Base-by-base conservation (phyloP, 2,888 invertebrate genomes). In the Parnassius apollo region DNA sequence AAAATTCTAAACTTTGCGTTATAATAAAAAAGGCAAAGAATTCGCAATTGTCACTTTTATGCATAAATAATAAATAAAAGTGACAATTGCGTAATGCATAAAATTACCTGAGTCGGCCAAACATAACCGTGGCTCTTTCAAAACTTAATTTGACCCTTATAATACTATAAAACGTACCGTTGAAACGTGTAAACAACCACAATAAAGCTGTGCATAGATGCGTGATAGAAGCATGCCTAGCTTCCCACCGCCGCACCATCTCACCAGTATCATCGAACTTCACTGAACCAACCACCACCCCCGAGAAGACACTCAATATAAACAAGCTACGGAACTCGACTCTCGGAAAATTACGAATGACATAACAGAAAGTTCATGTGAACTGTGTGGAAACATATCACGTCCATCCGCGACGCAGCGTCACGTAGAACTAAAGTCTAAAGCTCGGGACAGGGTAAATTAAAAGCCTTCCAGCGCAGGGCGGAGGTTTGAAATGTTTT, bases 401-500 rank as follows among this genome's bases (percentile, higher is more conserved):
- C 88, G 76, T 74, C 82, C 77, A 74, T 71, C 75, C 86, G 62
- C 76, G 57, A 49, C 76, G 77, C 77, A 72, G 77, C 73, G 74
- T 73, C 75, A 75, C 80, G 82, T 73, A 70, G 77, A 75, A 89
- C 90, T 90, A 83, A 82, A 74, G 18, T 18, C 18, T 18, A 1
- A 18, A 18, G 67, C 65, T 69, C 56, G 49, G 64, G 68, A 69
- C 68, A 65, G 65, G 63, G 59, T 55, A 66, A 65, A 81, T 76
- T 35, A 35, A 35, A 35, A 35, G 35, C 75, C 76, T 79, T 74
- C 71, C 13, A 52, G 59, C 52, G 52, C 56, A 57, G 70, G 76
- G 77, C 76, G 86, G n/a, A n/a, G n/a, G n/a, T n/a, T n/a, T n/a
- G n/a, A 78, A 86, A 82, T 87, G 87, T 86, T 84, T 86, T 85